A percentile compares a stretch with the other conserved stretches of the same genome.
Conservation (phyloP, 2,888 invertebrate species). For the Eurois occulta region DNA sequence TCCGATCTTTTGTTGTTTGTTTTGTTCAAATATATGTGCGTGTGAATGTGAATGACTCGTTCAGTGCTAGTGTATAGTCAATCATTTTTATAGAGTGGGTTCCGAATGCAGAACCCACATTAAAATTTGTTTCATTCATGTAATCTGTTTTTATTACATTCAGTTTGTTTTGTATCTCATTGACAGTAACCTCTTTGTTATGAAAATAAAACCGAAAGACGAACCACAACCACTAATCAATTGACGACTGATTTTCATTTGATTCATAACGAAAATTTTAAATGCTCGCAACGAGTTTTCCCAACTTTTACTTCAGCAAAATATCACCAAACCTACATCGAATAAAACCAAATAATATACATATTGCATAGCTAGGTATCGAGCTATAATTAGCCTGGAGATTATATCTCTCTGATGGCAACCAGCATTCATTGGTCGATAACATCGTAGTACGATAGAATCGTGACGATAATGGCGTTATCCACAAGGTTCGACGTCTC, state of each 20-base stretch:
- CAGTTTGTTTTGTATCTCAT: neutral
- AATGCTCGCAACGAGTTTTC: neutral
- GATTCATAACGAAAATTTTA: neutral
- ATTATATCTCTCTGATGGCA: slow-evolving; percentile 56
- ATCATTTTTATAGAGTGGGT: neutral
- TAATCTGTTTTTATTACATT: neutral
- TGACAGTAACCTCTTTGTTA: neutral
- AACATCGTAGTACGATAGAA: slow-evolving; percentile 48
- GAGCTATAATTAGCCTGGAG: slow-evolving; percentile 54
- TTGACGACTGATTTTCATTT: neutral
- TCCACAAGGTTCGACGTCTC: slow-evolving; percentile 40
- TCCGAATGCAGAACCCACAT: neutral
- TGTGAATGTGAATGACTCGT: slow-evolving; percentile 10
- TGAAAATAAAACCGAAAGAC: neutral
- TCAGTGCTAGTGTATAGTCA: neutral
- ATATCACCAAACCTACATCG: neutral
- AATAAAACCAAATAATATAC: slow-evolving; percentile 38
- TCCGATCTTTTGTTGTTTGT: slow-evolving; percentile 34
- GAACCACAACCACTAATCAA: neutral
- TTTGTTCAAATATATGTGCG: slow-evolving; percentile 5
- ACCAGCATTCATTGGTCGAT: slow-evolving; percentile 60
- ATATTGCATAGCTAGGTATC: slow-evolving; percentile 21
- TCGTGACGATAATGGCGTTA: slow-evolving; percentile 57
- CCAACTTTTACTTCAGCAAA: neutral
- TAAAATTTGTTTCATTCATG: neutral